These are phyloP conservation scores for Odontocerum albicorne DNA, from an alignment of 2,888 invertebrate genomes.

Conservation along the genomic window DNA sequence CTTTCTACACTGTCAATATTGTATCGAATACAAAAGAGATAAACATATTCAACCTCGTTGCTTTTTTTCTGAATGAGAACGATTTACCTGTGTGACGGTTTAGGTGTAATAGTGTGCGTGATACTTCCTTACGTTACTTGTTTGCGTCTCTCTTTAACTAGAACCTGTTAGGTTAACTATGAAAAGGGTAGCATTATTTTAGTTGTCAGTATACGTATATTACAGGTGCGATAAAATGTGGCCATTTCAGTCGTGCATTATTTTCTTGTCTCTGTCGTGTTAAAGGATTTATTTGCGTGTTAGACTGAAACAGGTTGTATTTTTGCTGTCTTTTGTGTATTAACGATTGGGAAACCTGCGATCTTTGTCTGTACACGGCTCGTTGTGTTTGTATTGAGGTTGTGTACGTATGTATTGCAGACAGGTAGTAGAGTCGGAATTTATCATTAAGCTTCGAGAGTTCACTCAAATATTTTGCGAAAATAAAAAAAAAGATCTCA, in stretches of 20 bases:
- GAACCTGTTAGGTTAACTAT: neutral
- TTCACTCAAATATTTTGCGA: constrained; percentile 10
- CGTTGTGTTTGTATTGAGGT: neutral
- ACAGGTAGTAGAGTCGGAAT: constrained; percentile 21
- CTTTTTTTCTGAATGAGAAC: constrained; percentile 22
- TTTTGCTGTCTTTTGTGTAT: neutral
- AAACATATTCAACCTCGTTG: constrained; percentile 1
- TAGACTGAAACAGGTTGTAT: constrained; percentile 7
- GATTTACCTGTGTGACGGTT: constrained; percentile 21
- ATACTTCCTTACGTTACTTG: neutral
- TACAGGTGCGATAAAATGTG: constrained; percentile 21
- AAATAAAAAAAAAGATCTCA: neutral
- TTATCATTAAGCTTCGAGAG: constrained; percentile 13
- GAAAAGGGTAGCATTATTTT: constrained; percentile 2
- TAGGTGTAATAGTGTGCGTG: constrained; percentile 20
- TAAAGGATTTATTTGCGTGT: neutral
- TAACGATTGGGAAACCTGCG: constrained; percentile 17
- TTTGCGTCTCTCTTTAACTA: constrained; percentile 1
- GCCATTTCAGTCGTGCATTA: neutral
- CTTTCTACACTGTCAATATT: neutral
- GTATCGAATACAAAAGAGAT: too few relatives aligned
- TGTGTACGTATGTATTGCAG: constrained; percentile 16
- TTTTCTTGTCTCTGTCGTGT: neutral
- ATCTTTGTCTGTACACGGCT: constrained; percentile 5
- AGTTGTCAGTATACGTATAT: constrained; percentile 12